A percentile compares a stretch with the other conserved stretches of the same genome.
Conservation (phyloP, 2,797 vertebrate genomes). For the Pseudochirops cupreus region DNA sequence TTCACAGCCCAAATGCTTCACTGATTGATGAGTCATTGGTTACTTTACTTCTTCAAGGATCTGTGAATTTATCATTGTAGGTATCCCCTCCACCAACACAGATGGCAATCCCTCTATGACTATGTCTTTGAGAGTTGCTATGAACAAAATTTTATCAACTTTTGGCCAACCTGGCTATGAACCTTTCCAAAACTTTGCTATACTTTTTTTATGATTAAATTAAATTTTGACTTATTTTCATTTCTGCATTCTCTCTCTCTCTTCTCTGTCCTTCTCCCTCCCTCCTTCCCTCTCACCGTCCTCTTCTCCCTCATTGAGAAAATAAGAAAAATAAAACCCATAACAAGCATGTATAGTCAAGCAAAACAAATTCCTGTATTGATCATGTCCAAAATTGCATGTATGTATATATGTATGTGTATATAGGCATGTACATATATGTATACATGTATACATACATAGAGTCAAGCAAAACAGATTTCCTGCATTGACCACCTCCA, state of each 20-base stretch:
- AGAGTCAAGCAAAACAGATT: neutral
- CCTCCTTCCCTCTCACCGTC: neutral
- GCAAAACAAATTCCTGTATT: neutral
- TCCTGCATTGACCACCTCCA: neutral
- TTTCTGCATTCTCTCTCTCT: neutral
- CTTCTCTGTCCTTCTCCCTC: too few species aligned
- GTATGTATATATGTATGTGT: neutral
- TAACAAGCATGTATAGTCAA: neutral
- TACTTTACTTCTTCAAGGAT: neutral
- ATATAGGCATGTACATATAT: neutral
- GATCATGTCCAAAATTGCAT: neutral
- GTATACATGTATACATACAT: neutral
- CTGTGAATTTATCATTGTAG: slow-evolving; percentile 5
- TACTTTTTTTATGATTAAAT: neutral
- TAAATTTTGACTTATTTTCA: neutral
- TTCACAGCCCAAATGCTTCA: slow-evolving; percentile 7
- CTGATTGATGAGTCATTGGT: neutral
- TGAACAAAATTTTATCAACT: slow-evolving; percentile 1
- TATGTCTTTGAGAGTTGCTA: neutral
- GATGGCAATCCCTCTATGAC: neutral
- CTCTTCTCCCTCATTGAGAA: neutral
- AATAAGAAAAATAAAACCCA: neutral
- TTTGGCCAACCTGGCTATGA: neutral
- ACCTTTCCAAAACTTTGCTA: neutral
- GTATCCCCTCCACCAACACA: neutral